Evolutionary conservation across 1,140 invertebrate genomes (phyloP), one percentile per base, ranked within the genome.

Genomic region (Aphelinus certus): DNA sequence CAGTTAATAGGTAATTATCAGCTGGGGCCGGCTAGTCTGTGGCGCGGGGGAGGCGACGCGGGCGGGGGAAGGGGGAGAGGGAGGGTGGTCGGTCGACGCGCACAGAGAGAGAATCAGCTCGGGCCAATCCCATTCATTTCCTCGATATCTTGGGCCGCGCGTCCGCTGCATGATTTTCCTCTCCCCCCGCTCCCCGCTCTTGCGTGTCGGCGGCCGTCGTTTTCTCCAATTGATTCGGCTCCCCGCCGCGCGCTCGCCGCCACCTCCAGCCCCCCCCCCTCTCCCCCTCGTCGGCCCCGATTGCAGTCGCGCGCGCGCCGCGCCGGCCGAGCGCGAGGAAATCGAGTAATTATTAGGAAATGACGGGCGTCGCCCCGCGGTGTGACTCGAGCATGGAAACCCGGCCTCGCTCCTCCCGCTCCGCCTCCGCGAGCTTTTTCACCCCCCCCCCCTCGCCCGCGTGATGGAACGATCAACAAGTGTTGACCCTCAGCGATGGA

Each of bases 311-410:
- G 26, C 26, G 53, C 47, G 58, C 51, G 48, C 56, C 46, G 45
- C 68, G 60, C 70, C 63, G 64, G 75, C 51, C 61, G 68, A 57
- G 74, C 76, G 53, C 48, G 69, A 83, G 84, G 84, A 86, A 86
- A 86, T 86, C 76, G 81, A 84, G 82, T 86, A 86, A 86, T 86
- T 85, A 86, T 82, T 81, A 84, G 84, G 84, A 86, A 86, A 86
- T 84, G 79, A 84, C 83, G 81, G 84, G 84, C 84, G 84, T 84
- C 79, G 81, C 83, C 79, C 76, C 68, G 84, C 81, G 83, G 84
- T 82, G 77, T 72, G 53, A 48, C 67, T 10, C 26, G 3, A 65
- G 46, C 61, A 65, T 65, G 55, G 9, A 70, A 70, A 70, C 66
- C 46, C n/a, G 63, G 60, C 26, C 26, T 26, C 45, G 55, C 62